Evolutionary conservation across 2,888 invertebrate genomes (phyloP).

Genomic region (Leucoma salicis): DNA sequence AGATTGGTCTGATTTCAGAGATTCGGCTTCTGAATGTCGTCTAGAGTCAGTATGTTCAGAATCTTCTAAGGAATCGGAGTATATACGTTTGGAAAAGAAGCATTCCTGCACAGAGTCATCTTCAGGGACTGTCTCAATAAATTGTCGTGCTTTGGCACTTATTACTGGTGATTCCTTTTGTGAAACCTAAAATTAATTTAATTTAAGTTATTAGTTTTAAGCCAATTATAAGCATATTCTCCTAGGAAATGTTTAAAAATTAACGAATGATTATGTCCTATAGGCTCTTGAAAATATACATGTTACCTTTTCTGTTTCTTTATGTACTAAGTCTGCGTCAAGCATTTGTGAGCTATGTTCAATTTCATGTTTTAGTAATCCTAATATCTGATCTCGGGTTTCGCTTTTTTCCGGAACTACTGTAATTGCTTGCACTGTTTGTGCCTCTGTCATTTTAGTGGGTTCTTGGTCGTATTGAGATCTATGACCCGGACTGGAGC

Average conservation of each 20-base stretch:
- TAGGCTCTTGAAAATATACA: not conserved
- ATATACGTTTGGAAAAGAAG: conserved; percentile 78
- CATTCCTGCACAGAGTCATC: conserved; percentile 80
- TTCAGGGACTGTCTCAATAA: conserved; percentile 80
- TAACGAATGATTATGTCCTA: not conserved
- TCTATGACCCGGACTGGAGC: conserved; percentile 65
- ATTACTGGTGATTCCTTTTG: conserved; percentile 76
- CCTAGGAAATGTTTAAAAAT: too few relatives aligned
- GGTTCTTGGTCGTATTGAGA: conserved; percentile 37
- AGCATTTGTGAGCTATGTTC: conserved; percentile 62
- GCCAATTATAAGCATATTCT: not conserved
- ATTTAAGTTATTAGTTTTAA: not conserved
- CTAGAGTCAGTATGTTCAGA: conserved; percentile 77
- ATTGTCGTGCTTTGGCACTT: conserved; percentile 77
- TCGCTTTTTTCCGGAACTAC: conserved; percentile 35
- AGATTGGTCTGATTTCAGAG: conserved; percentile 77
- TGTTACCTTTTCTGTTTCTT: conserved; percentile 59
- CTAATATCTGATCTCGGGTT: conserved; percentile 51
- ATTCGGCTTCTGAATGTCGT: conserved; percentile 77
- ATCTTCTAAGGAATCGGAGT: conserved; percentile 78
- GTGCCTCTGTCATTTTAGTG: conserved; percentile 36
- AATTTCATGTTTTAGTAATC: conserved; percentile 66
- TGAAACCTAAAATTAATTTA: conserved; percentile 43
- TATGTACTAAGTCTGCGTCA: conserved; percentile 32
- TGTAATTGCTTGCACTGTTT: conserved; percentile 31